phyloP scores from a whole-genome alignment of 2,888 invertebrate species.

The Lutraria lutraria region DNA sequence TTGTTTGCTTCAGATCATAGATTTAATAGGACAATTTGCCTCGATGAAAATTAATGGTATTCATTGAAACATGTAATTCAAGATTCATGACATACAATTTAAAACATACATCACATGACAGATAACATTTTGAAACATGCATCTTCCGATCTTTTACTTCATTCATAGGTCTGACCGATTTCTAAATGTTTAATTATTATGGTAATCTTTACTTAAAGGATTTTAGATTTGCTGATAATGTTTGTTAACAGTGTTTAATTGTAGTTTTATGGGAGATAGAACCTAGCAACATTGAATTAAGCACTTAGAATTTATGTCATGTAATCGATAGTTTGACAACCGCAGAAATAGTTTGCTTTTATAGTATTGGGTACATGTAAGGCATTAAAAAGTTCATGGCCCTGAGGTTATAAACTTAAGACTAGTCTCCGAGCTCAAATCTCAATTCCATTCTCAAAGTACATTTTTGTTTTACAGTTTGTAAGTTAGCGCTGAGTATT shows the following conservation, averaged over 20 bases:
- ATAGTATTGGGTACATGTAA: background rate
- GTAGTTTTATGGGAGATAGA: slow-evolving; percentile 1
- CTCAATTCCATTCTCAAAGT: too few relatives aligned
- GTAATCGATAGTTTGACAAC: background rate
- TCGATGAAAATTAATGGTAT: too few relatives aligned
- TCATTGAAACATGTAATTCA: too few relatives aligned
- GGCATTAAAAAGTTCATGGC: background rate
- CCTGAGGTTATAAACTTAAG: too few relatives aligned
- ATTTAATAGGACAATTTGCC: too few relatives aligned
- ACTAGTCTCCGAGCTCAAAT: too few relatives aligned
- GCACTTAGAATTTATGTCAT: background rate
- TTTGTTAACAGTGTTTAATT: slow-evolving; percentile 12
- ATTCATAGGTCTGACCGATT: background rate
- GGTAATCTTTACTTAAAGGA: slow-evolving; percentile 2
- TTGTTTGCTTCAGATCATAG: too few relatives aligned
- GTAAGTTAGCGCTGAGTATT: too few relatives aligned
- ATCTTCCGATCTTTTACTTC: background rate
- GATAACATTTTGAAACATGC: too few relatives aligned
- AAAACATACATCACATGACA: too few relatives aligned
- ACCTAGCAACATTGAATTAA: background rate
- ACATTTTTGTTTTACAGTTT: too few relatives aligned
- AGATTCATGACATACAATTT: too few relatives aligned
- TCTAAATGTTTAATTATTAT: background rate
- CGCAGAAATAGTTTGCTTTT: background rate
- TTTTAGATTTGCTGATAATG: background rate